These are phyloP conservation scores for Podargus strigoides DNA, from an alignment of 2,797 vertebrate genomes.

Conservation along the genomic window DNA sequence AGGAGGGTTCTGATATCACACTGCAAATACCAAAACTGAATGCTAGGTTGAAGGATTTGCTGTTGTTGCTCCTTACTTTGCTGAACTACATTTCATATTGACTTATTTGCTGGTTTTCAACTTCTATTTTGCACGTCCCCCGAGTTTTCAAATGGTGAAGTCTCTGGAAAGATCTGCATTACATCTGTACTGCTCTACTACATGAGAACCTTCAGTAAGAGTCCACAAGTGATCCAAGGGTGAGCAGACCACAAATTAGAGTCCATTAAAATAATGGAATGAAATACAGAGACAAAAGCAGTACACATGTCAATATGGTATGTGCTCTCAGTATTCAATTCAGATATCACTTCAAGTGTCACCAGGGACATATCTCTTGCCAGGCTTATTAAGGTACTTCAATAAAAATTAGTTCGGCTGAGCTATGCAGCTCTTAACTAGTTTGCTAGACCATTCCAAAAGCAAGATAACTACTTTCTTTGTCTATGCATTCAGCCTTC, in stretches of 20 bases:
- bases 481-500: not conserved
- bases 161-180: not conserved
- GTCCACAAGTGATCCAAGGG: not conserved
- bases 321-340: not conserved
- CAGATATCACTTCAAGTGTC: not conserved
- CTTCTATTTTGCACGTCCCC: not conserved
- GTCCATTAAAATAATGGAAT: not conserved
- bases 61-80: not conserved
- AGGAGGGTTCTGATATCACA: not conserved
- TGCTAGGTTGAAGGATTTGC: not conserved
- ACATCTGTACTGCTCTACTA: not conserved
- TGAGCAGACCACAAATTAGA: not conserved
- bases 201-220: not conserved
- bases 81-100: not conserved
- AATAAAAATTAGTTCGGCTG: not conserved
- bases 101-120: not conserved
- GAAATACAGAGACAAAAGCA: not conserved
- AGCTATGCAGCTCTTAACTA: not conserved
- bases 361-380: not conserved
- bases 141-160: not conserved
- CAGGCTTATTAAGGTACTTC: not conserved
- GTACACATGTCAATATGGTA: not conserved
- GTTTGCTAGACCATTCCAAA: not conserved
- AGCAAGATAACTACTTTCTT: not conserved
- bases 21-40: not conserved